Conservation (phyloP, 2,113 vertebrate genomes). For the Willisornis vidua region DNA sequence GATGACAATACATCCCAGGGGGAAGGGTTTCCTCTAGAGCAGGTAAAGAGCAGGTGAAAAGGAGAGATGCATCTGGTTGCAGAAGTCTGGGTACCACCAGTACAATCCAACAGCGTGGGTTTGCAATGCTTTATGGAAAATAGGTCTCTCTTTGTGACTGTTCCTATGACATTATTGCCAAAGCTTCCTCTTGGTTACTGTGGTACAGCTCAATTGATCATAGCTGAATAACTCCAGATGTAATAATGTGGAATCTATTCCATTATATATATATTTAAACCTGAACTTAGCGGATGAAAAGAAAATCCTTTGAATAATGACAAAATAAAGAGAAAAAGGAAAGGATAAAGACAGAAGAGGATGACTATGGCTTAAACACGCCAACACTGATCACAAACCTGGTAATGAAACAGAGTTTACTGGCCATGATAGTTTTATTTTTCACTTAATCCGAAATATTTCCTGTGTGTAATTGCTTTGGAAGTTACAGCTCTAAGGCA, state of each 20-base stretch:
- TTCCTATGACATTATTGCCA: background rate
- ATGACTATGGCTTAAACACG: background rate
- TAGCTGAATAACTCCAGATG: background rate
- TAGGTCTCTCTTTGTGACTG: background rate
- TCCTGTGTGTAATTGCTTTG: slow-evolving; percentile 66
- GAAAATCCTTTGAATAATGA: background rate
- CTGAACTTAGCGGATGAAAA: background rate
- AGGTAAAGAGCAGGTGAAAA: slow-evolving; percentile 25
- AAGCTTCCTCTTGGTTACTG: background rate
- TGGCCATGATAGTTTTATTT: slow-evolving; percentile 70
- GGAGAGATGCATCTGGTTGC: background rate
- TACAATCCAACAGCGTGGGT: background rate
- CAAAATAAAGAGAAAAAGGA: slow-evolving; percentile 3
- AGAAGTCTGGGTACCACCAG: background rate
- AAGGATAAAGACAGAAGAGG: background rate
- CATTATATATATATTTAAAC: background rate
- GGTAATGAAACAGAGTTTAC: slow-evolving; percentile 48
- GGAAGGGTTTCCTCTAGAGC: background rate
- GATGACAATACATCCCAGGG: background rate
- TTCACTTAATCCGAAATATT: slow-evolving; percentile 61
- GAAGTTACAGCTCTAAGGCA: slow-evolving; percentile 74
- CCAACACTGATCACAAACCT: background rate
- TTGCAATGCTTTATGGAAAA: background rate
- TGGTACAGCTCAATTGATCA: background rate
- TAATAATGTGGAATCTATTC: background rate